Evolutionary conservation across 2,797 vertebrate species (phyloP).

Genomic region (Lagorchestes hirsutus): DNA sequence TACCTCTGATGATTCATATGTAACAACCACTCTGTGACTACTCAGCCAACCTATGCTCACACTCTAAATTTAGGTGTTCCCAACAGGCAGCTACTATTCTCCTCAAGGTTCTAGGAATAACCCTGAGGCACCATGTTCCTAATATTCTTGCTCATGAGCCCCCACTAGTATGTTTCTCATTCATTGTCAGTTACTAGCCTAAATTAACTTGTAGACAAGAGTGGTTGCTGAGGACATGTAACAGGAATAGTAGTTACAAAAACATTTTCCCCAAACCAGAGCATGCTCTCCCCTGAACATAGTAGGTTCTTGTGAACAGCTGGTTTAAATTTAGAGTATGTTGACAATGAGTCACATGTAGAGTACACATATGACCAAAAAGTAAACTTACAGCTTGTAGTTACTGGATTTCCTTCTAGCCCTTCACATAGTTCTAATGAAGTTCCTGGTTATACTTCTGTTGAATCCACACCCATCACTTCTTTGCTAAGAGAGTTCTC

Average conservation of each 20-base stretch:
- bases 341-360: background rate
- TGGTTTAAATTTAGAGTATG: background rate
- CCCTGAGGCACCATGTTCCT: background rate
- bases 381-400: background rate
- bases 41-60: background rate
- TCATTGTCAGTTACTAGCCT: background rate
- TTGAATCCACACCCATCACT: background rate
- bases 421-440: background rate
- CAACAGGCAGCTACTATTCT: background rate
- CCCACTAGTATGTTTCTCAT: background rate
- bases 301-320: background rate
- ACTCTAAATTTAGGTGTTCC: background rate
- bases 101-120: background rate
- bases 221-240: background rate
- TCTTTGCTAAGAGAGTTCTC: background rate
- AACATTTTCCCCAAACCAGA: background rate
- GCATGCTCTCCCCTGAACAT: background rate
- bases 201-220: background rate
- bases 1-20: background rate
- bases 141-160: background rate
- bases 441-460: background rate
- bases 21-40: background rate
- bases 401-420: background rate
- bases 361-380: background rate
- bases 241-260: background rate